Evolutionary conservation across 1,140 invertebrate species (phyloP), one percentile per base, ranked within the genome.

Genomic region (Drosophila elegans): DNA sequence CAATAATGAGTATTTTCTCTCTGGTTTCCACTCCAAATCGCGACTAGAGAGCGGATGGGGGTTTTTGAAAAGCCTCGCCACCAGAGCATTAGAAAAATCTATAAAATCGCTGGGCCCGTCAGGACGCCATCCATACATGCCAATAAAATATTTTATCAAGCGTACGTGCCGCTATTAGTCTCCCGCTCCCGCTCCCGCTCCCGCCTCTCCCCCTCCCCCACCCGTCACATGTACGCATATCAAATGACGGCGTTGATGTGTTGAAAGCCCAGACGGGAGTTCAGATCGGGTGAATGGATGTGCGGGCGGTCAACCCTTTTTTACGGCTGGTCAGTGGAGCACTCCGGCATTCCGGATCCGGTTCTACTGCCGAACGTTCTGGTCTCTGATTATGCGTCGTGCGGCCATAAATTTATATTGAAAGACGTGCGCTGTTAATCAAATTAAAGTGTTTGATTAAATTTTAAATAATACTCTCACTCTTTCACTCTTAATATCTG

Each of bases 91-190:
- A 74, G 79, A 78, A 72, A 79, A 86, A 86, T 86, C 81, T 78
- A 89, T 88, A 83, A 79, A 77, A 83, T 77, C 64, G 78, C 74
- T 86, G 63, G 64, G 80, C 78, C 49, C 74, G 78, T 67, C 81
- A 77, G 77, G 48, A 71, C 54, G 49, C 39, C 59, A 66, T 41
- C 39, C 71, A 79, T 74, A 82, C 83, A 86, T 86, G 80, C 84
- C 85, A 89, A 89, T 89, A 89, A 89, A 89, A 89, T 89, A 89
- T 89, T 89, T 89, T 89, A 89, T 89, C 85, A 89, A 78, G 68
- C 74, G 84, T 80, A 89, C 84, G 84, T 89, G 84, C 79, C 80
- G 85, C 84, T 89, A 89, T 89, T 89, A 89, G 85, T 59, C 52
- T 49, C 73, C 60, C 59, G 7, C 11, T 3, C 29, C n/a, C 3